Conservation (phyloP, 1,140 invertebrate species). For the Tribolium madens region DNA sequence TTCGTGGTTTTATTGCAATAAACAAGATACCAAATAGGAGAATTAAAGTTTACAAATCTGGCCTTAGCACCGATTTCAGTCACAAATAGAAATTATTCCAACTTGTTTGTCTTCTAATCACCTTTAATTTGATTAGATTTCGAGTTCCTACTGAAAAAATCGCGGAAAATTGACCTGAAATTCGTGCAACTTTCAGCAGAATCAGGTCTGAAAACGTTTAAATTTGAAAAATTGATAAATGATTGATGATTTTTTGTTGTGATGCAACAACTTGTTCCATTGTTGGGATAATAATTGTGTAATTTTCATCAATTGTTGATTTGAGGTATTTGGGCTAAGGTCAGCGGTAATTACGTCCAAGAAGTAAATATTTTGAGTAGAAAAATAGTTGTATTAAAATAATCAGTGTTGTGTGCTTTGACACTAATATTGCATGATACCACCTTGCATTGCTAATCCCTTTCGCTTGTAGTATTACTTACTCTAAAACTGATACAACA, state of each 20-base stretch:
- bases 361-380: background rate
- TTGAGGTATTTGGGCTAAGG: constrained; percentile 17
- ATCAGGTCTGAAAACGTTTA: constrained; percentile 2
- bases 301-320: constrained; percentile 5
- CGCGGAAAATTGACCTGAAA: background rate
- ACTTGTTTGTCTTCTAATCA: background rate
- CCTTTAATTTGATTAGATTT: background rate
- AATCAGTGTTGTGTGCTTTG: constrained; percentile 41
- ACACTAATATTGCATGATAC: constrained; percentile 8
- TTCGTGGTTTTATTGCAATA: too few relatives aligned
- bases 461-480: background rate
- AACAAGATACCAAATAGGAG: too few relatives aligned
- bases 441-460: background rate
- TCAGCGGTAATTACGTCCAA: background rate
- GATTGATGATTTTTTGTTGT: background rate
- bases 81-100: background rate
- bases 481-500: constrained; percentile 15
- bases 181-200: background rate
- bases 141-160: background rate
- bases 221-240: too few relatives aligned
- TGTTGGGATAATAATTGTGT: constrained; percentile 4
- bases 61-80: too few relatives aligned
- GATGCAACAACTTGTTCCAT: background rate
- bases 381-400: constrained; percentile 24
- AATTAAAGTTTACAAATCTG: too few relatives aligned